Conservation (phyloP, 2,888 invertebrate genomes). For the Toxonevra muliebris region DNA sequence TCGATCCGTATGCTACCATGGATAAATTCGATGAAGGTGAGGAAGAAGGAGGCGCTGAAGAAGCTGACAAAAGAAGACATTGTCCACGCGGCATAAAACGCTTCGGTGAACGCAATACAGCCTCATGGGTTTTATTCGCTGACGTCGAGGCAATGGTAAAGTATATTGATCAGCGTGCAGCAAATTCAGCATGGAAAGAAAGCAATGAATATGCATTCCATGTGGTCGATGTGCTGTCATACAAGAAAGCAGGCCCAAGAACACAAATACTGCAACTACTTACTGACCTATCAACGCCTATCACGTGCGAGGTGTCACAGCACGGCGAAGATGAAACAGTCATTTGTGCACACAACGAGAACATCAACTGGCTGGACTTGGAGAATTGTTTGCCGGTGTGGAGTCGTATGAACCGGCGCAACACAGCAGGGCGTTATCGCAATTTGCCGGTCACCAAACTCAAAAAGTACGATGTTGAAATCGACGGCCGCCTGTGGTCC, state of each 20-base stretch:
- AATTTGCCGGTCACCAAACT: constrained; percentile 65
- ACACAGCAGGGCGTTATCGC: constrained; percentile 54
- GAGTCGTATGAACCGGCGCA: constrained; percentile 59
- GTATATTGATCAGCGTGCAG: constrained; percentile 53
- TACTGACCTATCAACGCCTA: constrained; percentile 50
- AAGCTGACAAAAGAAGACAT: constrained; percentile 32
- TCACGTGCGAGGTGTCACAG: constrained; percentile 46
- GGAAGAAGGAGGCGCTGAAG: constrained; percentile 36
- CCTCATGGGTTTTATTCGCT: constrained; percentile 61
- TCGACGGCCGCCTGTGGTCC: constrained; percentile 74
- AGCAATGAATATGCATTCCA: constrained; percentile 51
- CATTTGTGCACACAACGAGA: constrained; percentile 58
- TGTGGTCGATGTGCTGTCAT: constrained; percentile 54
- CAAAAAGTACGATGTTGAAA: constrained; percentile 72
- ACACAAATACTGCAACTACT: constrained; percentile 53
- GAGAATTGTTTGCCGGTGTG: constrained; percentile 58
- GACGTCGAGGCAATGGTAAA: constrained; percentile 50
- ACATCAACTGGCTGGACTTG: constrained; percentile 58
- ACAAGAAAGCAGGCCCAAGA: constrained; percentile 55
- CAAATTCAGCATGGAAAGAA: constrained; percentile 52
- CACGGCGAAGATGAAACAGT: constrained; percentile 48
- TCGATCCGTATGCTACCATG: constrained; percentile 70
- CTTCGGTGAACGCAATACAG: constrained; percentile 58
- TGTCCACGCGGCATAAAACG: constrained; percentile 48
- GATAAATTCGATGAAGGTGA: constrained; percentile 45